phyloP scores from a whole-genome alignment of 2,888 invertebrate species.

The Plebejus anna region DNA sequence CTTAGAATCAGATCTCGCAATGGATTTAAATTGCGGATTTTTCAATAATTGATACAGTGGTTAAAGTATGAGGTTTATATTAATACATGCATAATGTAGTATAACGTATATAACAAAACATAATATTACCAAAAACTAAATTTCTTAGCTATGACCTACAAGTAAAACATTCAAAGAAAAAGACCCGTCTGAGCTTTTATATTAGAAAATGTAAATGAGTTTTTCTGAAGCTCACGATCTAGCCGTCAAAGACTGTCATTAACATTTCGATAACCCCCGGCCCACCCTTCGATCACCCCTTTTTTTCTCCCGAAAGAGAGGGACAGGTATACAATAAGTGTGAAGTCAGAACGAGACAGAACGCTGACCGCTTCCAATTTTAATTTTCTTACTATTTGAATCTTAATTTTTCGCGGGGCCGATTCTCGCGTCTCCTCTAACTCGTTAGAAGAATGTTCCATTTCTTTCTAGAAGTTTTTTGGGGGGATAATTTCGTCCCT shows the following conservation, averaged over 20 bases:
- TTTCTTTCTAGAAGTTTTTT: constrained; percentile 60
- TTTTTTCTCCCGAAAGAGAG: constrained; percentile 47
- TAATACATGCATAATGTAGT: no score
- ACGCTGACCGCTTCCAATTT: constrained; percentile 74
- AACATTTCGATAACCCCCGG: constrained; percentile 55
- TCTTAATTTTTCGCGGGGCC: constrained; percentile 76
- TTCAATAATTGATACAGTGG: no score
- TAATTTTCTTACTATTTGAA: constrained; percentile 80
- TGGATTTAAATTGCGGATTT: no score
- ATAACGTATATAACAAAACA: no score
- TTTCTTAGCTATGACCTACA: not conserved
- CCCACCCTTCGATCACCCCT: constrained; percentile 59
- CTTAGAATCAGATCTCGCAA: no score
- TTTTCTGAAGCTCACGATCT: constrained; percentile 37
- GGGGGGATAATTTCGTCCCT: constrained; percentile 38
- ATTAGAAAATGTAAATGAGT: constrained; percentile 40
- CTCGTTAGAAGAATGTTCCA: constrained; percentile 41
- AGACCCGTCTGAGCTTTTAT: not conserved
- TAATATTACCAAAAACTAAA: not conserved
- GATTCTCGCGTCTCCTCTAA: constrained; percentile 51
- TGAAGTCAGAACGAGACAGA: constrained; percentile 48
- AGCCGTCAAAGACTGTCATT: constrained; percentile 53
- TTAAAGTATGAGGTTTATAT: no score
- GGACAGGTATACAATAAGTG: constrained; percentile 34
- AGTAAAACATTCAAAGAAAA: not conserved